Percentiles rank a stretch among this genome's conserved stretches.
phyloP scores from a whole-genome alignment of 2,888 invertebrate genomes.

The Globia sparganii region DNA sequence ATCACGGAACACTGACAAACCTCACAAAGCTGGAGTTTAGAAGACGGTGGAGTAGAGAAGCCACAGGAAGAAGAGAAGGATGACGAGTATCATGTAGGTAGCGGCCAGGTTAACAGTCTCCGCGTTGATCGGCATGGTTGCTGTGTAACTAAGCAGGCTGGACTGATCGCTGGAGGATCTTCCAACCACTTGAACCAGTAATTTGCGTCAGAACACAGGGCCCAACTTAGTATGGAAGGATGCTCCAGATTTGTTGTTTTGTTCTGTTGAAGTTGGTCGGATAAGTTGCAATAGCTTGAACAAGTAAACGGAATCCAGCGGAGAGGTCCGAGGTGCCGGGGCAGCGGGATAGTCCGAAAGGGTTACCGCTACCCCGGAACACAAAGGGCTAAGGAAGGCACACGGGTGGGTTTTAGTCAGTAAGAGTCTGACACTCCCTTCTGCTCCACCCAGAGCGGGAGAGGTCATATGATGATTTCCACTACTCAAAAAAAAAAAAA shows the following conservation, averaged over 20 bases:
- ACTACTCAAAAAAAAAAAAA: no score
- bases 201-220: slow-evolving; percentile 80
- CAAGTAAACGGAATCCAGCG: rapidly evolving
- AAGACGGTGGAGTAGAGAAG: slow-evolving; percentile 91
- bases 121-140: slow-evolving; percentile 88
- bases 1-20: slow-evolving; percentile 57
- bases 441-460: no score
- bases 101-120: slow-evolving; percentile 93
- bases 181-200: slow-evolving; percentile 68
- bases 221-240: slow-evolving; percentile 74
- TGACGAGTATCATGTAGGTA: slow-evolving; percentile 93
- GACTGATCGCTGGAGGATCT: slow-evolving; percentile 79
- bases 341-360: no score
- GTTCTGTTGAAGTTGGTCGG: neutral
- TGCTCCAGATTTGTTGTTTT: slow-evolving; percentile 37
- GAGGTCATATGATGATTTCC: no score
- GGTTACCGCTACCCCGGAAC: no score
- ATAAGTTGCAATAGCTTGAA: neutral
- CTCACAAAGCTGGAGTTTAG: slow-evolving; percentile 70
- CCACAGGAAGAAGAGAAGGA: slow-evolving; percentile 92
- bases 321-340: no score
- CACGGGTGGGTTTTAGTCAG: no score
- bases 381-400: no score
- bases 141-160: slow-evolving; percentile 72
- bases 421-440: no score